Evolutionary conservation across 2,113 vertebrate species (phyloP), one percentile per base, ranked within the genome.

Genomic region (Triplophysa siluroides): DNA sequence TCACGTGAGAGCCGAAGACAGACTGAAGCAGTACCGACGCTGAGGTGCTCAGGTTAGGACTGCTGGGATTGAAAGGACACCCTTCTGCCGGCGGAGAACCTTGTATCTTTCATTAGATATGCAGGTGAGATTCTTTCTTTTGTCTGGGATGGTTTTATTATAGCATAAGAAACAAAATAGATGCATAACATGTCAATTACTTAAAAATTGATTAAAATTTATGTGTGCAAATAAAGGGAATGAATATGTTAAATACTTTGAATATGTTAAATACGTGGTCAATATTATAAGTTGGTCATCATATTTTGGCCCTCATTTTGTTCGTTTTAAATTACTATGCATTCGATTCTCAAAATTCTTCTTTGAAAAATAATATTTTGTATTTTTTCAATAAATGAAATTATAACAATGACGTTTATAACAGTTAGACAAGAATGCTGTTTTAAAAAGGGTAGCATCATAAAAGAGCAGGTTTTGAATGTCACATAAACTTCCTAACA

Each of bases 121-220:
- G 1, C 68, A 79, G 78, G 78, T 79, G 45, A 79, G 78, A 9
- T 29, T 64, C 24, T 50, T 2, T 68, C 2, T n/a, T 38, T 63
- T 60, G 8, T 45, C 41, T 14, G 0, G 5, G 13, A 19, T 50
- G 52, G 13, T 13, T 81, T 52, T 23, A n/a, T 69, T 21, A 62
- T 11, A 33, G 58, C 47, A 14, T 9, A 18, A 7, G 50, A 29
- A 45, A 45, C 19, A 45, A 6, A 5, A 11, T n/a, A 14, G 8
- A 24, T 67, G 65, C n/a, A 19, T 67, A 41, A 41, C 29, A 41
- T 50, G 33, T 38, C 33, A 7, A 8, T 7, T 38, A 38, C 33
- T 23, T 67, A 0, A 29, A 29, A 29, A 29, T 3, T 3, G 11
- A 50, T 41, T 58, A 23, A 45, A 58, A 21, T 14, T 5, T 66